phyloP scores from a whole-genome alignment of 1,140 invertebrate genomes.

The Euglossa dilemma region DNA sequence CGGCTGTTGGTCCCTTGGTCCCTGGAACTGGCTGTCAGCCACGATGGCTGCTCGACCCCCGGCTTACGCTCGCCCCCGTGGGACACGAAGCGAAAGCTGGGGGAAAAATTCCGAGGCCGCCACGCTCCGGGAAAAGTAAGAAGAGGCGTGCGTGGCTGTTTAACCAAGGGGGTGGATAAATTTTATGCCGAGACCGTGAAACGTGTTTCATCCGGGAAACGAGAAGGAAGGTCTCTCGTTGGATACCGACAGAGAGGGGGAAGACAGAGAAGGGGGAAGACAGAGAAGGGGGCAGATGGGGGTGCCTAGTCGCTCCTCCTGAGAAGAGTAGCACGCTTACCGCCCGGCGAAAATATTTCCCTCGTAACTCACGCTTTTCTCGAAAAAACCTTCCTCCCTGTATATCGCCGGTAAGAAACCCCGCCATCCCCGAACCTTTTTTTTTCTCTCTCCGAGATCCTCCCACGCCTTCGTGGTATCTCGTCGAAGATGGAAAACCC shows the following conservation, averaged over 20 bases:
- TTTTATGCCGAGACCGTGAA: constrained; percentile 79
- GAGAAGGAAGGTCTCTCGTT: constrained; percentile 65
- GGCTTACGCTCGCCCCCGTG: constrained; percentile 44
- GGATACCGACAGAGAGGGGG: too few species aligned
- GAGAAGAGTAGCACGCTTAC: constrained; percentile 64
- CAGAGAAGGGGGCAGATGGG: constrained; percentile 22
- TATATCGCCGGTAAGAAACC: constrained; percentile 68
- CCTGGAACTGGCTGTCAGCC: constrained; percentile 29
- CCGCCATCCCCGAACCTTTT: constrained; percentile 24
- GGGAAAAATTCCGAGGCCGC: constrained; percentile 41
- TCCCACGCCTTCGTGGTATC: neutral
- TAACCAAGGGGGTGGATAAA: constrained; percentile 79
- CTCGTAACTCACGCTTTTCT: constrained; percentile 73
- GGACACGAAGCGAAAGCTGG: constrained; percentile 66
- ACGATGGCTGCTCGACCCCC: neutral
- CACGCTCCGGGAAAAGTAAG: constrained; percentile 63
- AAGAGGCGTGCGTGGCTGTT: constrained; percentile 76
- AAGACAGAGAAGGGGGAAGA: too few species aligned
- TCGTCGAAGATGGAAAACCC: neutral
- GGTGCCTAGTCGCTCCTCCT: constrained; percentile 11
- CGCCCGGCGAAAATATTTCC: constrained; percentile 73
- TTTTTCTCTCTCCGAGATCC: fast-evolving
- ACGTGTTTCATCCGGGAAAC: constrained; percentile 74
- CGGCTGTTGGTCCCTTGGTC: neutral
- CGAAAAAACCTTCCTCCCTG: constrained; percentile 69